Percentiles rank a stretch among this genome's conserved stretches.
phyloP scores from a whole-genome alignment of 2,888 invertebrate genomes.

The Cataglyphis rosenhaueri region DNA sequence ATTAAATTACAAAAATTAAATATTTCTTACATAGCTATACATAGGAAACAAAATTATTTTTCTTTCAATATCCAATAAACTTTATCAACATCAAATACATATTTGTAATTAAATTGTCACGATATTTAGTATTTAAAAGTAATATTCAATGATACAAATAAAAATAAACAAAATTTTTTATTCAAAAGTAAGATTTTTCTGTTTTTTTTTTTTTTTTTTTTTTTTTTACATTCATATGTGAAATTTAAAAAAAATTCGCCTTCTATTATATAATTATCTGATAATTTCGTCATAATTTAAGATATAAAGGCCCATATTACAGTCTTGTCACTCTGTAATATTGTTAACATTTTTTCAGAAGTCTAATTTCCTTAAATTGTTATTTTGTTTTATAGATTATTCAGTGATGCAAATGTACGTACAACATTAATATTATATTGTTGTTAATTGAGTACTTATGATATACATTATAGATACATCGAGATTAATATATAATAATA shows the following conservation, averaged over 20 bases:
- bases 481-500: neutral
- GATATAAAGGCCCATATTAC: neutral
- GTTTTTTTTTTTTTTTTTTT: neutral
- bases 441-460: constrained; percentile 39
- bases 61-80: neutral
- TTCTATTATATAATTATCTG: constrained; percentile 14
- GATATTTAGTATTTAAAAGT: constrained; percentile 19
- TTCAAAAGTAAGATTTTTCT: constrained; percentile 16
- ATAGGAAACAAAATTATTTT: constrained; percentile 7
- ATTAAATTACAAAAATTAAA: neutral
- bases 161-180: constrained; percentile 37
- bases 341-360: constrained; percentile 37
- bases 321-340: constrained; percentile 33
- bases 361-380: constrained; percentile 22
- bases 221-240: constrained; percentile 3
- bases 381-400: constrained; percentile 16
- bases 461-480: constrained; percentile 26
- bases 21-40: constrained; percentile 6
- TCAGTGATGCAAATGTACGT: constrained; percentile 20
- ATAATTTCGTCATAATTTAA: constrained; percentile 7
- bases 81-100: neutral
- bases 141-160: constrained; percentile 8
- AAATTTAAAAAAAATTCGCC: constrained; percentile 21
- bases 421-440: constrained; percentile 20
- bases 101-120: constrained; percentile 2